Percentiles rank a stretch among this genome's conserved stretches.
Evolutionary conservation across 1,140 invertebrate genomes (phyloP).

Genomic region (Drosophila pallidifrons): DNA sequence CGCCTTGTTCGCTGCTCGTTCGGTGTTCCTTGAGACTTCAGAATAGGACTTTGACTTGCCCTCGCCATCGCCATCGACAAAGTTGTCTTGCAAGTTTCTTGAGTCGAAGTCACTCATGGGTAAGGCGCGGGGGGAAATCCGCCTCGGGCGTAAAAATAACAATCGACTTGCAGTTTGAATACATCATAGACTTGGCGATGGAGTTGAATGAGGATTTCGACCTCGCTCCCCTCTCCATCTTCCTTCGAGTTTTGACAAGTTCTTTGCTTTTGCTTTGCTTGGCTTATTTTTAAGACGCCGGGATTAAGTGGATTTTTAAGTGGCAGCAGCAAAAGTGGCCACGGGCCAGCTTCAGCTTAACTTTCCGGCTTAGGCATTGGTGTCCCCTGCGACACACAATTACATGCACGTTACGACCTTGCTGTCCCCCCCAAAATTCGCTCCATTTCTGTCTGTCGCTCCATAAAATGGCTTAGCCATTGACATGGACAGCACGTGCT

Average conservation of each 20-base stretch:
- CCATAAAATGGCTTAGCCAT: constrained; percentile 62
- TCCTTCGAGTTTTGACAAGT: constrained; percentile 1
- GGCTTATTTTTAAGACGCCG: constrained; percentile 63
- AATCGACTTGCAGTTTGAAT: constrained; percentile 83
- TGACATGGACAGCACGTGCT: constrained; percentile 76
- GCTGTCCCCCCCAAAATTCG: neutral
- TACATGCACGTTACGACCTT: constrained; percentile 66
- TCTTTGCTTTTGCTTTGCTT: constrained; percentile 23
- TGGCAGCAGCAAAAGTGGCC: constrained; percentile 80
- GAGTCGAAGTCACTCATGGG: constrained; percentile 9
- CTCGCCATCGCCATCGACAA: constrained; percentile 57
- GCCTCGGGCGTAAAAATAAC: constrained; percentile 78
- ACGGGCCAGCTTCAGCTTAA: constrained; percentile 60
- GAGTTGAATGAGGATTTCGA: constrained; percentile 15
- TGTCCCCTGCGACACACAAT: constrained; percentile 72
- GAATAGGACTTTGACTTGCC: constrained; percentile 34
- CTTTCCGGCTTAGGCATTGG: constrained; percentile 51
- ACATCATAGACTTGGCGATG: constrained; percentile 50
- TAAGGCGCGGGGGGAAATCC: constrained; percentile 63
- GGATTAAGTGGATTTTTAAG: constrained; percentile 83
- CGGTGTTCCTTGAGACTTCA: constrained; percentile 37
- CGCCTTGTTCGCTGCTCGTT: constrained; percentile 4
- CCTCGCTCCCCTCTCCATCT: neutral
- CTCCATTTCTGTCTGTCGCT: constrained; percentile 2
- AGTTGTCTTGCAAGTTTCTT: constrained; percentile 71